Conservation (phyloP, 2,888 invertebrate genomes). For the Andrena flavipes region DNA sequence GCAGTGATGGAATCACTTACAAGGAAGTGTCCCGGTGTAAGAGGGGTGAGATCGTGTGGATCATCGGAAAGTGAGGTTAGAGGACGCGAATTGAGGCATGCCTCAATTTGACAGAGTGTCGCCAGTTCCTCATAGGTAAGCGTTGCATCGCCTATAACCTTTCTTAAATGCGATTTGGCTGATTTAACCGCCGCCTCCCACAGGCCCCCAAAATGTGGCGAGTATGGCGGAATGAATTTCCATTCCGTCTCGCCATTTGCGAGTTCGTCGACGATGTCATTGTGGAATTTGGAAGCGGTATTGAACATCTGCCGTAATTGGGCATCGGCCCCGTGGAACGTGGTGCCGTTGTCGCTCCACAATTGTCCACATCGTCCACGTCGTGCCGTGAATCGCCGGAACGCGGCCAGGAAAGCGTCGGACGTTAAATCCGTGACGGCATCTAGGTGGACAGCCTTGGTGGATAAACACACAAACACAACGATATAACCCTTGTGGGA, state of each 20-base stretch:
- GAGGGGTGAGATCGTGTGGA: not conserved
- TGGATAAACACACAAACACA: not conserved
- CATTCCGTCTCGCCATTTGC: not conserved
- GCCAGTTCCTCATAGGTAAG: not conserved
- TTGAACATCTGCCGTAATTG: not conserved
- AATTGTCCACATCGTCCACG: not conserved
- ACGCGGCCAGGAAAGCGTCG: not conserved
- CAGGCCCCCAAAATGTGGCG: not conserved
- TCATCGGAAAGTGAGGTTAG: not conserved
- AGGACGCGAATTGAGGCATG: not conserved
- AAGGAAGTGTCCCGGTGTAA: not conserved
- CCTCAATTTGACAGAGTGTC: not conserved
- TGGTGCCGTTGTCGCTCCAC: not conserved
- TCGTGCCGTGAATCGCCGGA: not conserved
- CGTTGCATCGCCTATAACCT: not conserved
- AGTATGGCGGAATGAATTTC: not conserved
- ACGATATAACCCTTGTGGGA: not conserved
- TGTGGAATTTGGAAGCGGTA: not conserved
- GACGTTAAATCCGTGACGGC: not conserved
- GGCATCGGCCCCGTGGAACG: not conserved
- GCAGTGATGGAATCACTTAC: not conserved
- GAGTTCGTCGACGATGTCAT: not conserved
- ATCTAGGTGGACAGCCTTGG: not conserved
- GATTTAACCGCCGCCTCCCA: slow-evolving; percentile 9
- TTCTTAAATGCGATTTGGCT: not conserved